Base-by-base conservation (phyloP, 2,797 vertebrate species). In the Miichthys miiuy region DNA sequence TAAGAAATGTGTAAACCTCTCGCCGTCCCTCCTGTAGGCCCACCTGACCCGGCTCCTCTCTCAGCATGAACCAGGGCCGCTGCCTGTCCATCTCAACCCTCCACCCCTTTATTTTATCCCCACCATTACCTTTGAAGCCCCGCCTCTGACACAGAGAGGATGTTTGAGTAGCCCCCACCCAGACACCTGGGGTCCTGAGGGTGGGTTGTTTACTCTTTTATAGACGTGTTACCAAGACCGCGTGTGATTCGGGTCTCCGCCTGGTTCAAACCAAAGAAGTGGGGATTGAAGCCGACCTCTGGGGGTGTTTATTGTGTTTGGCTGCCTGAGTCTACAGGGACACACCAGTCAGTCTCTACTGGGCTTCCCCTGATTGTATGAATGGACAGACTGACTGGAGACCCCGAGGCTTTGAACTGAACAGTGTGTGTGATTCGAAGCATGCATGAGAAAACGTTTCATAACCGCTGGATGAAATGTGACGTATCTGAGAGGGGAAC, bases 281-380 rank as follows among this genome's bases (percentile, higher is more conserved):
- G n/a, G 60, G 3, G 74, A 80, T 86, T 87, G 85, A 92, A 90
- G 88, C 77, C n/a, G 47, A 71, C 78, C 88, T 86, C 76, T 51
- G 73, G 54, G 12, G 23, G 20, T 91, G 94, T 94, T 95, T 96
- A 81, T 95, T 96, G 87, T 94, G 46, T 50, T 94, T 95, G 85
- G 83, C 91, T 72, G 70, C 66, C 55, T 1, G 67, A 23, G 79
- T 52, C 55, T 63, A 58, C 65, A 50, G 75, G 66, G 80, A 85
- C 72, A 27, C 81, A 75, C 75, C 57, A n/a, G 60, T 41, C 42
- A n/a, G 77, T 87, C 88, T 87, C 72, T 66, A 18, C 81, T 75
- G 60, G 82, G 83, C 80, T 95, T 95, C 95, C 94, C 89, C 76
- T 78, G 67, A 95, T 95, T 95, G 95, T 95, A 80, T 87, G 62